phyloP scores from a whole-genome alignment of 1,140 invertebrate genomes.

The Euborellia annulipes region DNA sequence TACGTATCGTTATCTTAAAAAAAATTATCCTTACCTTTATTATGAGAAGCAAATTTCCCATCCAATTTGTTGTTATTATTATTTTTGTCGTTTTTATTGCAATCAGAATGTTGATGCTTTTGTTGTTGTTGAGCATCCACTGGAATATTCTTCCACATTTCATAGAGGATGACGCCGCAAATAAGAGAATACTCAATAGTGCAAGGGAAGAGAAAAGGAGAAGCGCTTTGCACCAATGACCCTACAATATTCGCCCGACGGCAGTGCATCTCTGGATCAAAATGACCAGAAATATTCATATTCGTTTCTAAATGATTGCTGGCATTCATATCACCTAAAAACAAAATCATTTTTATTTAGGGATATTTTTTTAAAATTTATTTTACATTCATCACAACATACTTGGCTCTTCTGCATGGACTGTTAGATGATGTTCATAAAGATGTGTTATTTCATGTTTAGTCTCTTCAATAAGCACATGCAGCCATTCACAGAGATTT shows the following conservation, averaged over 20 bases:
- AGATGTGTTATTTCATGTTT: slow-evolving; percentile 41
- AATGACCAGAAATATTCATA: too few relatives aligned
- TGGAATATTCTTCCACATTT: slow-evolving; percentile 45
- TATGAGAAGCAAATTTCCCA: too few relatives aligned
- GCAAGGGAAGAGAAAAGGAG: slow-evolving; percentile 51
- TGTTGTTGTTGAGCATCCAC: too few relatives aligned
- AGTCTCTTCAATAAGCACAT: slow-evolving; percentile 44
- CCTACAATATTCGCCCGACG: slow-evolving; percentile 38
- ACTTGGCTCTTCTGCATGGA: background rate
- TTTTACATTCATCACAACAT: background rate
- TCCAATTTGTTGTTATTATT: too few relatives aligned
- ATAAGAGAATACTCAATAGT: slow-evolving; percentile 59
- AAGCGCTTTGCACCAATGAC: slow-evolving; percentile 40
- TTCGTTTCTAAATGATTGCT: too few relatives aligned
- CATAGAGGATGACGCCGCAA: slow-evolving; percentile 44
- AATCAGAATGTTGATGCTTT: too few relatives aligned
- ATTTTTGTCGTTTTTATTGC: too few relatives aligned
- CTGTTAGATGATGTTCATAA: too few relatives aligned
- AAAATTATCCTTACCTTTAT: too few relatives aligned
- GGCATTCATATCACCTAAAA: too few relatives aligned
- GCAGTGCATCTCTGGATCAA: slow-evolving; percentile 1
- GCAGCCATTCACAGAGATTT: slow-evolving; percentile 47
- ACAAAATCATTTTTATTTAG: background rate
- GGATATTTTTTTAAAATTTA: background rate
- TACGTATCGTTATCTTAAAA: too few relatives aligned